Evolutionary conservation across 64 coral and sea anemone species (phyloP).

Genomic region (Stichodactyla mertensii): DNA sequence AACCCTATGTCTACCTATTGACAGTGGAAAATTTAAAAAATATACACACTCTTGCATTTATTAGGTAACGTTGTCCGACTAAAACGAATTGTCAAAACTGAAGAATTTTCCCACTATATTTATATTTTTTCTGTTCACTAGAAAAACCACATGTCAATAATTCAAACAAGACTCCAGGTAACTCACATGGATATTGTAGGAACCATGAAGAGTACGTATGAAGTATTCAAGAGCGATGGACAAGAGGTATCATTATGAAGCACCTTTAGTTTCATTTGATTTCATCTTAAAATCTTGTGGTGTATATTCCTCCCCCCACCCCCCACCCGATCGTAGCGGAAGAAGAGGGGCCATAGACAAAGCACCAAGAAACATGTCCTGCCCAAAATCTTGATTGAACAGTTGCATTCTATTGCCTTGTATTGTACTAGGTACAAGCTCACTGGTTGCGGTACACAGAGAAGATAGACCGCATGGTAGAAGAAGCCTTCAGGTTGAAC

Average conservation of each 20-base stretch:
- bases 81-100: too few relatives aligned
- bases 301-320: too few relatives aligned
- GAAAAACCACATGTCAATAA: conserved; percentile 81
- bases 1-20: too few relatives aligned
- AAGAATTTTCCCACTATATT: too few relatives aligned
- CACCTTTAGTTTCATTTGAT: too few relatives aligned
- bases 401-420: background rate
- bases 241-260: conserved; percentile 57
- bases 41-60: too few relatives aligned
- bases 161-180: conserved; percentile 91
- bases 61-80: too few relatives aligned
- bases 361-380: too few relatives aligned
- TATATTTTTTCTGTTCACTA: conserved; percentile 16
- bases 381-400: background rate
- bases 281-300: too few relatives aligned
- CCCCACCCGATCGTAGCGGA: too few relatives aligned
- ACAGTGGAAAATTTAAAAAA: too few relatives aligned
- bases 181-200: conserved; percentile 84
- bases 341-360: too few relatives aligned
- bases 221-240: conserved; percentile 96
- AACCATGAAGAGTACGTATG: conserved; percentile 89
- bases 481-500: conserved; percentile 94
- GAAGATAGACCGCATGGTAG: conserved; percentile 98
- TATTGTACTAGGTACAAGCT: conserved; percentile 60
- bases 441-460: conserved; percentile 98